Evolutionary conservation across 2,888 invertebrate species (phyloP).

Genomic region (Chymomyza caudatula): DNA sequence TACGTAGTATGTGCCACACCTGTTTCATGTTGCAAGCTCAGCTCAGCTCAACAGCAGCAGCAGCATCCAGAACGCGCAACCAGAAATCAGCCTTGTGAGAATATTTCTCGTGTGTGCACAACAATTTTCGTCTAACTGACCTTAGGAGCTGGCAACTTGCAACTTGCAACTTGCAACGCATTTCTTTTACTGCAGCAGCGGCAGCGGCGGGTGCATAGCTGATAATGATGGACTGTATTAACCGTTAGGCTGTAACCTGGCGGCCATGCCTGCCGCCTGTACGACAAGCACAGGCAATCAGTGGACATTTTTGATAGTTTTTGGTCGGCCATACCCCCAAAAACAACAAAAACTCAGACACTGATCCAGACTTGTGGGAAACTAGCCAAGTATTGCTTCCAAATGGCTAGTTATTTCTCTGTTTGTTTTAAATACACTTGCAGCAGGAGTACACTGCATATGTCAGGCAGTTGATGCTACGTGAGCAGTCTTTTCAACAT

Average conservation of each 20-base stretch:
- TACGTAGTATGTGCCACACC: slow-evolving; percentile 66
- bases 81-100: slow-evolving; percentile 64
- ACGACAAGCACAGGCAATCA: slow-evolving; percentile 68
- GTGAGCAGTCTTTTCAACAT: no score
- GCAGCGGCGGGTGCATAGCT: slow-evolving; percentile 41
- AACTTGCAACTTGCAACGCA: slow-evolving; percentile 66
- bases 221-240: slow-evolving; percentile 75
- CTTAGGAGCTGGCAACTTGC: slow-evolving; percentile 56
- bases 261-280: slow-evolving; percentile 32
- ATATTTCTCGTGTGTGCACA: slow-evolving; percentile 57
- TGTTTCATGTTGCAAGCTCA: slow-evolving; percentile 65
- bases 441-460: not conserved
- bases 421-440: not conserved
- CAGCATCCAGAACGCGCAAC: slow-evolving; percentile 23
- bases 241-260: slow-evolving; percentile 57
- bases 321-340: not conserved
- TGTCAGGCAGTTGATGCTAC: slow-evolving; percentile 27
- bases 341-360: not conserved
- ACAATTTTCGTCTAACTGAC: slow-evolving; percentile 62
- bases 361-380: not conserved
- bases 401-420: slow-evolving; percentile 19
- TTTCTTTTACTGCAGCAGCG: slow-evolving; percentile 56
- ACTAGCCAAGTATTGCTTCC: not conserved
- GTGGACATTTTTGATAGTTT: slow-evolving; percentile 59
- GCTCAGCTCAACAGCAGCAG: slow-evolving; percentile 26